phyloP scores from a whole-genome alignment of 2,888 invertebrate genomes.

The Platerodrilus igneus region DNA sequence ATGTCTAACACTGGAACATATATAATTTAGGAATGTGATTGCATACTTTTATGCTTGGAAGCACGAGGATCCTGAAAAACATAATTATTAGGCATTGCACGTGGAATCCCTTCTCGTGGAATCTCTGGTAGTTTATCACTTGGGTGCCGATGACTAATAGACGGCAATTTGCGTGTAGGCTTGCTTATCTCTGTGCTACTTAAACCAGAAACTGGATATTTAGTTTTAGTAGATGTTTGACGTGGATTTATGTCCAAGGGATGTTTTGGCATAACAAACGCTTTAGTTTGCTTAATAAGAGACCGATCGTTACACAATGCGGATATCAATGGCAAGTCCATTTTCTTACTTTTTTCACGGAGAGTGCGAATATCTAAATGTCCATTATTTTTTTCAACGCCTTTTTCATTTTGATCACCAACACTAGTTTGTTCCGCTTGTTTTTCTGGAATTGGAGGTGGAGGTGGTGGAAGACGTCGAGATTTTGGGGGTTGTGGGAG shows the following conservation, averaged over 20 bases:
- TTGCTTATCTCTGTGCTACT: conserved; percentile 57
- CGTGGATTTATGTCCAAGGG: conserved; percentile 39
- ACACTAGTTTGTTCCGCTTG: conserved; percentile 22
- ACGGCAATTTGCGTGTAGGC: conserved; percentile 54
- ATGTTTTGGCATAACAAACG: conserved; percentile 74
- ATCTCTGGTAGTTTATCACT: conserved; percentile 71
- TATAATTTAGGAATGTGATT: conserved; percentile 42
- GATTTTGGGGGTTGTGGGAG: conserved; percentile 53
- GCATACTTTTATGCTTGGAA: conserved; percentile 46
- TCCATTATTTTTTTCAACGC: conserved; percentile 25
- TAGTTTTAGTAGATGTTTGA: conserved; percentile 52
- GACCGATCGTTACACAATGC: conserved; percentile 91
- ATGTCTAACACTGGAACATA: conserved; percentile 40
- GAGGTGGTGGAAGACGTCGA: conserved; percentile 51
- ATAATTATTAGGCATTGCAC: conserved; percentile 68
- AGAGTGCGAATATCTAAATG: conserved; percentile 74
- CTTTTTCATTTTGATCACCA: conserved; percentile 18
- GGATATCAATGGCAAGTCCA: conserved; percentile 87
- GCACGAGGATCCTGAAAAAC: conserved; percentile 49
- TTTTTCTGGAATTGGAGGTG: conserved; percentile 49
- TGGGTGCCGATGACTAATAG: conserved; percentile 65
- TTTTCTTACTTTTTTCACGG: conserved; percentile 81
- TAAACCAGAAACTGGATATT: conserved; percentile 64
- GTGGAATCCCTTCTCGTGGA: conserved; percentile 52
- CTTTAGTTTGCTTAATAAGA: conserved; percentile 82